A percentile compares a stretch with the other conserved stretches of the same genome.
Evolutionary conservation across 2,797 vertebrate genomes (phyloP).

Genomic region (Dipus sagitta): DNA sequence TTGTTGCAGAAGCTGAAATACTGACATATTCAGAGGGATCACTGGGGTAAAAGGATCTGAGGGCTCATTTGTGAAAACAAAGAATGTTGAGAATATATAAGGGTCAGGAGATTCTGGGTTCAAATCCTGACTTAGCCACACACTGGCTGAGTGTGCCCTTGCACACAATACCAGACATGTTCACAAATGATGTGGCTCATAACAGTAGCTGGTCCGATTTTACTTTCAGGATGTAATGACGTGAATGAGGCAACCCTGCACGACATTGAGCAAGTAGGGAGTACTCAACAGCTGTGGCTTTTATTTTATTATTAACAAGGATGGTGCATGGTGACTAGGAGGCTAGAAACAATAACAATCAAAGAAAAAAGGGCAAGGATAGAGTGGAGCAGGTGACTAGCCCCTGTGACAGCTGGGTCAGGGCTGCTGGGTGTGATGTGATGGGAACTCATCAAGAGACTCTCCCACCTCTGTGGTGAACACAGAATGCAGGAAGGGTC

Average conservation of each 20-base stretch:
- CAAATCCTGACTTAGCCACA: neutral
- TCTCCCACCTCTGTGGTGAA: neutral
- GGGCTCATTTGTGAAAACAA: neutral
- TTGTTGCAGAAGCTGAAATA: slow-evolving; percentile 8
- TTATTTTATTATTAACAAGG: neutral
- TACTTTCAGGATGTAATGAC: neutral
- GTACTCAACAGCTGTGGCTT: neutral
- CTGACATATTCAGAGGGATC: neutral
- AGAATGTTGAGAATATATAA: neutral
- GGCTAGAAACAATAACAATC: neutral
- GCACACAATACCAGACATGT: neutral
- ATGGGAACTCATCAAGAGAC: neutral
- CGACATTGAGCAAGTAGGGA: no score
- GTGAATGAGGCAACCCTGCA: neutral
- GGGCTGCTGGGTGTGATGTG: neutral
- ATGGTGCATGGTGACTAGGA: neutral
- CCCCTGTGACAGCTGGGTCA: neutral
- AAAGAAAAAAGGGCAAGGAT: rapidly evolving
- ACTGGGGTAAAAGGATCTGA: neutral
- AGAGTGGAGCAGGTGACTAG: rapidly evolving
- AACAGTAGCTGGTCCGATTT: neutral
- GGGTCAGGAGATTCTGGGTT: neutral
- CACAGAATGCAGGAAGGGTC: neutral
- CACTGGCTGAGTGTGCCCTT: neutral
- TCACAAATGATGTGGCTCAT: neutral